Percentiles rank a stretch among this genome's conserved stretches.
Evolutionary conservation across 92 coral and sea anemone species (phyloP).

Genomic region (Bergia puertoricense): DNA sequence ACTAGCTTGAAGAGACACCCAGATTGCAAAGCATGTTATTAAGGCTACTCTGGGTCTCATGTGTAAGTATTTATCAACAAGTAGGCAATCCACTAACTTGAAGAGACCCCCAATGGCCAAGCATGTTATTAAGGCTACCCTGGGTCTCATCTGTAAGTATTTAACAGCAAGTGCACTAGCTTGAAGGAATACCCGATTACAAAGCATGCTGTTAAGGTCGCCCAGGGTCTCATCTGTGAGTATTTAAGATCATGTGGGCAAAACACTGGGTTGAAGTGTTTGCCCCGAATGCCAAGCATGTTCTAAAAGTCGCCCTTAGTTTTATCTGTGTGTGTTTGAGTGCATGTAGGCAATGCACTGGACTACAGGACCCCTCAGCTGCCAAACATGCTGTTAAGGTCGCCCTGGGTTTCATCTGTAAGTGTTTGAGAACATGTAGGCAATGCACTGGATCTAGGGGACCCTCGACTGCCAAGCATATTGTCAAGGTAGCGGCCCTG

Average conservation of each 20-base stretch:
- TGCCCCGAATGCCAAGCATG: no score
- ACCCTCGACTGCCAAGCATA: no score
- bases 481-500: no score
- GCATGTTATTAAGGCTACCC: no score
- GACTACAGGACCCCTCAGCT: constrained; percentile 62
- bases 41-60: constrained; percentile 53
- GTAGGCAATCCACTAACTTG: no score
- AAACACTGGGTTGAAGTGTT: no score
- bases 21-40: constrained; percentile 45
- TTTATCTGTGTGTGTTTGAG: not conserved
- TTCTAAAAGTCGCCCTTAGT: no score
- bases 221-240: constrained; percentile 55
- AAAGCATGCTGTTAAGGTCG: constrained; percentile 55
- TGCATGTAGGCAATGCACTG: constrained; percentile 70
- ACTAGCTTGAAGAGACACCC: constrained; percentile 67
- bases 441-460: no score
- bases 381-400: constrained; percentile 63
- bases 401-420: constrained; percentile 51
- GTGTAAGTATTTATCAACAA: constrained; percentile 39
- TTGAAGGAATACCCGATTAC: constrained; percentile 56
- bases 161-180: constrained; percentile 70
- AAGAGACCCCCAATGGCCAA: not conserved
- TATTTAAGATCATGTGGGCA: not conserved
- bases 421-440: not conserved
- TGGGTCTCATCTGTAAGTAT: no score